Conservation (phyloP, 2,888 invertebrate genomes). For the Nymphalis c-album region DNA sequence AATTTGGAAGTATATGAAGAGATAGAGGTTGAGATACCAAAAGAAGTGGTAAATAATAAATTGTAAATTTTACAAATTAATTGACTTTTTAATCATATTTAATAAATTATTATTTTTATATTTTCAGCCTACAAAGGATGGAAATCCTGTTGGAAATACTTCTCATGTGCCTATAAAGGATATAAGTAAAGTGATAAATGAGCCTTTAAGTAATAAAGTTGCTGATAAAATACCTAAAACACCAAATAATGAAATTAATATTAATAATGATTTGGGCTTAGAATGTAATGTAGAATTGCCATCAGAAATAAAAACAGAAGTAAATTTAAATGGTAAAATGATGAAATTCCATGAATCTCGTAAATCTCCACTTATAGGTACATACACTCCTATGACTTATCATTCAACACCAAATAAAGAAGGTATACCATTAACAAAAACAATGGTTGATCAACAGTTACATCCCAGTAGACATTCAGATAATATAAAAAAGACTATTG, state of each 20-base stretch:
- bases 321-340: conserved; percentile 65
- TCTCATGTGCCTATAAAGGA: conserved; percentile 62
- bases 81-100: neutral
- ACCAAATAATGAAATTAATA: conserved; percentile 46
- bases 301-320: conserved; percentile 57
- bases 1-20: conserved; percentile 79
- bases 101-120: conserved; percentile 22
- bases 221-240: conserved; percentile 50
- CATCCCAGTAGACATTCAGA: conserved; percentile 73
- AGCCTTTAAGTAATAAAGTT: conserved; percentile 52
- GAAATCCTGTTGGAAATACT: conserved; percentile 51
- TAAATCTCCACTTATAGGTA: conserved; percentile 70
- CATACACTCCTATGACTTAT: conserved; percentile 70
- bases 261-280: conserved; percentile 45
- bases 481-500: conserved; percentile 73
- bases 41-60: conserved; percentile 61
- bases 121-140: conserved; percentile 64
- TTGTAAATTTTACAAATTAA: conserved; percentile 1
- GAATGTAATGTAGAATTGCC: conserved; percentile 50
- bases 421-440: conserved; percentile 72
- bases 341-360: conserved; percentile 69
- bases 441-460: conserved; percentile 72
- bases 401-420: conserved; percentile 77
- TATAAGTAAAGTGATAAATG: conserved; percentile 57
- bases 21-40: conserved; percentile 72